Conservation (phyloP, 2,888 invertebrate genomes). For the Drosophila lutescens region DNA sequence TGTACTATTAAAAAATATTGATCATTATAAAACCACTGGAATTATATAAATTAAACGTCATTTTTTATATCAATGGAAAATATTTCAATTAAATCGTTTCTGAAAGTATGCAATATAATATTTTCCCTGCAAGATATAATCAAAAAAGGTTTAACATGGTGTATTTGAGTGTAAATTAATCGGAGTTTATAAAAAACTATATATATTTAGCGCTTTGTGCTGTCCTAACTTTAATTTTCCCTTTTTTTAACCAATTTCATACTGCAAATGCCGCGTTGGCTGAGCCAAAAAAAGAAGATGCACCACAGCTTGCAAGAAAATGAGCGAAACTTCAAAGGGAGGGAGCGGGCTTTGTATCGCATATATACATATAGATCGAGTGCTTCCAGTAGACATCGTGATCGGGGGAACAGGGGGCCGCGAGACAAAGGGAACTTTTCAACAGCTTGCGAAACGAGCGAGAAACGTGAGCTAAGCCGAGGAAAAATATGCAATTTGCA, state of each 20-base stretch:
- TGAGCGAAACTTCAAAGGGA: constrained; percentile 48
- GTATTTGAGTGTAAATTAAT: too few species aligned
- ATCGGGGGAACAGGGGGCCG: background rate
- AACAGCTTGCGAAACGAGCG: constrained; percentile 56
- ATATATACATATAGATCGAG: constrained; percentile 21
- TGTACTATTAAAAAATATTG: too few species aligned
- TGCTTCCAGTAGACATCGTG: constrained; percentile 1
- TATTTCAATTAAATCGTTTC: background rate
- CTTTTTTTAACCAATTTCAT: too few species aligned
- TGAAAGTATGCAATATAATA: background rate
- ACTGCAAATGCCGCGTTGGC: too few species aligned
- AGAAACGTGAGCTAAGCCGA: constrained; percentile 59
- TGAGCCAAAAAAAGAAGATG: constrained; percentile 11
- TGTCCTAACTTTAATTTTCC: too few species aligned
- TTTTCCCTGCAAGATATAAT: background rate
- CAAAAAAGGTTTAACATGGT: too few species aligned
- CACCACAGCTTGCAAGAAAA: constrained; percentile 41
- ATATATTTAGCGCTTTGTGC: too few species aligned
- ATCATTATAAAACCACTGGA: too few species aligned
- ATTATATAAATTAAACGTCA: too few species aligned
- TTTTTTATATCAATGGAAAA: background rate
- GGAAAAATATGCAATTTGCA: constrained; percentile 56
- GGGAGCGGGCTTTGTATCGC: constrained; percentile 18
- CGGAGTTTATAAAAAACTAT: too few species aligned
- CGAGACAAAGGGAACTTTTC: constrained; percentile 55